Base-by-base conservation (phyloP, 2,113 vertebrate species). In the Hypocryptadius cinnamomeus region DNA sequence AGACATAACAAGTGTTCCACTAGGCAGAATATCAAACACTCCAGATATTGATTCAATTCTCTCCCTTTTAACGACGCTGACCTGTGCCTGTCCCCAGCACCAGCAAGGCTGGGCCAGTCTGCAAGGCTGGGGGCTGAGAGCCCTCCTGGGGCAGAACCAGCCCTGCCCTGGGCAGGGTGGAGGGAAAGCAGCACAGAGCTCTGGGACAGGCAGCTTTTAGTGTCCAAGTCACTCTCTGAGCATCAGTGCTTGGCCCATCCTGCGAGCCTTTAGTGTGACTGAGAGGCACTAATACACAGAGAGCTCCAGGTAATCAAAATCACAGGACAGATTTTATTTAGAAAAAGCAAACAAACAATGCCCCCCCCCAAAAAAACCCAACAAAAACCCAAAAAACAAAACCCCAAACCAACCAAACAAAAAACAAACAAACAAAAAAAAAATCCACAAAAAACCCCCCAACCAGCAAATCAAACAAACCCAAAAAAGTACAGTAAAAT, bases 11-110 rank as follows among this genome's bases (percentile, higher is more conserved):
- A 97, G 94, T 56, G 84, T 95, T 94, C 89, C 63, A n/a, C 92
- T 72, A 72, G 91, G 95, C 94, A 91, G 95, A 96, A 95, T 96
- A 95, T 96, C 96, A 97, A 97, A 94, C 89, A 11, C 91, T 89
- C 45, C 89, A 66, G 74, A 33, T 83, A 96, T 94, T 4, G 85
- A 96, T 94, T 90, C 89, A 8, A 40, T 56, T 30, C 66, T 57
- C 79, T 82, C 54, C 80, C 85, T 72, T 86, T 78, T 76, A 81
- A 64, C 37, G 88, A 73, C 3, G 8, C 47, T 77, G 92, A 82
- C 72, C 57, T 4, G 33, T 0, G 2, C 56, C 74, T 33, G 39
- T 88, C 73, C 72, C 87, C 79, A 69, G 1, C 74, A 23, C 35
- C 68, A 40, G 44, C 16, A 1, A 11, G 27, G 73, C 74, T 45